phyloP scores from a whole-genome alignment of 1,140 invertebrate genomes.

The Cydia splendana region DNA sequence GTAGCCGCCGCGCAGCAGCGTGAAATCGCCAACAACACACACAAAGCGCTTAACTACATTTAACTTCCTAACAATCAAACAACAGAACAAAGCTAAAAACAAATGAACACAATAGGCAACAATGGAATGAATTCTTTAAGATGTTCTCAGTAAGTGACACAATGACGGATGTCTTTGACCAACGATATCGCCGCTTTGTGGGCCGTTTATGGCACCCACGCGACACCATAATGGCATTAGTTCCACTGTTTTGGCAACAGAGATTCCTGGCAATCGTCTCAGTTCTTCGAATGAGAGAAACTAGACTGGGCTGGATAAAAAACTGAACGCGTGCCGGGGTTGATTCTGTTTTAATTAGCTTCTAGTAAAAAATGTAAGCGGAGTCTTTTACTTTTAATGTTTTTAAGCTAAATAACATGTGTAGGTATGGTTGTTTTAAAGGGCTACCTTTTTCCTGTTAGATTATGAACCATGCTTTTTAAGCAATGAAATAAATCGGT shows the following conservation, averaged over 20 bases:
- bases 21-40: conserved; percentile 66
- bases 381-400: conserved; percentile 16
- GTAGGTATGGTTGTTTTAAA: background rate
- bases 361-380: conserved; percentile 34
- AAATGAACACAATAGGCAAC: conserved; percentile 62
- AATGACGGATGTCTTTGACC: conserved; percentile 64
- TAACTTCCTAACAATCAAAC: conserved; percentile 76
- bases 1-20: conserved; percentile 50
- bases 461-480: background rate
- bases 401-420: conserved; percentile 32
- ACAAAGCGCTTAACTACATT: conserved; percentile 74
- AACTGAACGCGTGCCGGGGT: conserved; percentile 63
- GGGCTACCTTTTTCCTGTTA: background rate
- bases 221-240: conserved; percentile 75
- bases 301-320: conserved; percentile 51
- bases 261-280: conserved; percentile 44
- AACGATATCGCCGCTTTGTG: conserved; percentile 72
- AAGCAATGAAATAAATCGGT: background rate
- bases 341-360: conserved; percentile 42
- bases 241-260: conserved; percentile 74
- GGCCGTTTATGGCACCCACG: conserved; percentile 74
- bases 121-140: conserved; percentile 59
- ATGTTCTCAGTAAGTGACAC: conserved; percentile 62
- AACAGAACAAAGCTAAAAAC: conserved; percentile 67
- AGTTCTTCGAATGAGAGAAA: conserved; percentile 69